A percentile compares a stretch with the other conserved stretches of the same genome.
These are phyloP conservation scores for Chesias legatella DNA, from an alignment of 2,888 invertebrate species.

Conservation along the genomic window DNA sequence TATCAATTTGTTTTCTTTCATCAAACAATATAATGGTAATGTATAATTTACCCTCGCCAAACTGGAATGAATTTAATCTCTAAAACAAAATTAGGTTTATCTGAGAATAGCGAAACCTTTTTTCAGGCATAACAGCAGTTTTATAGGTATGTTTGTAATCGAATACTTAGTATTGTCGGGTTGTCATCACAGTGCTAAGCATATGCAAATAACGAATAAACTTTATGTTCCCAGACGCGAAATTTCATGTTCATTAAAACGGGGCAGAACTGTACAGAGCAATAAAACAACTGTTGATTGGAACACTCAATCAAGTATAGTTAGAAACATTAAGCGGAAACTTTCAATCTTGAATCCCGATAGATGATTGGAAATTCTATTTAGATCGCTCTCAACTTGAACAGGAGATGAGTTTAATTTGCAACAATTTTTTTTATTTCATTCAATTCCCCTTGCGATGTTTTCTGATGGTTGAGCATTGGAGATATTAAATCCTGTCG, in stretches of 20 bases:
- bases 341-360: slow-evolving; percentile 12
- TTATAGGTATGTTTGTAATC: no score
- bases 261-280: not conserved
- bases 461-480: no score
- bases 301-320: slow-evolving; percentile 15
- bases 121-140: no score
- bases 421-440: slow-evolving; percentile 3
- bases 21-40: no score
- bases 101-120: no score
- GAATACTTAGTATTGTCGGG: no score
- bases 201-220: no score
- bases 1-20: no score
- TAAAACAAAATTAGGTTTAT: no score
- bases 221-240: not conserved
- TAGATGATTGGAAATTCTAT: slow-evolving; percentile 26
- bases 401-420: slow-evolving; percentile 12
- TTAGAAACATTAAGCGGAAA: slow-evolving; percentile 18
- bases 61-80: no score
- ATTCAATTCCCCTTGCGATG: not conserved
- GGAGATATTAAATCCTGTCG: not conserved
- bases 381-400: slow-evolving; percentile 16
- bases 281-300: slow-evolving; percentile 14
- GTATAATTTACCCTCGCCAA: no score
- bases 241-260: not conserved
- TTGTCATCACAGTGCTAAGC: no score